Evolutionary conservation across 1,140 invertebrate genomes (phyloP), one percentile per base, ranked within the genome.

Genomic region (Philaenus spumarius): DNA sequence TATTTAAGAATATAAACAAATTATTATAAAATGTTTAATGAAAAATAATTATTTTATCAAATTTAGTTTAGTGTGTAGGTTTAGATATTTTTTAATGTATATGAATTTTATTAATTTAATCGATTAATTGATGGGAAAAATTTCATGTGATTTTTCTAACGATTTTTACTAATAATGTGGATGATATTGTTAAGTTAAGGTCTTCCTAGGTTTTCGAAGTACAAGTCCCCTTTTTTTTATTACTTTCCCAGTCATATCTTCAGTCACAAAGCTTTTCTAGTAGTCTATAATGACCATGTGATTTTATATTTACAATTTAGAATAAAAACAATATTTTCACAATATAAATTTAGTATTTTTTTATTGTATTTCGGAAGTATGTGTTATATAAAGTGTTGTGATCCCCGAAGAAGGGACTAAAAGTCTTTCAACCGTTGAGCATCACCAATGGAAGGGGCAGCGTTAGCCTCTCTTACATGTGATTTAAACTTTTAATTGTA

Each of bases 11-110:
- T 58, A 58, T 58, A 50, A 50, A 50, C 34, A 58, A 51, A 47
- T 17, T 40, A 23, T 30, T 55, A 55, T 58, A 57, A 47, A 48
- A 45, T 30, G 22, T 57, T 39, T 48, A 30, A 35, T 40, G 34
- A 51, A 24, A 35, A 51, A 30, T 50, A 37, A 40, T 47, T 58
- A 58, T 58, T 58, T 58, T 58, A 58, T 58, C 56, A 48, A 58
- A 40, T 48, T 50, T 19, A 47, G 48, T 50, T 58, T 58, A 40
- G 42, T 30, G 50, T 50, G 47, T 58, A 58, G 56, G 35, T 2
- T 45, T 17, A 30, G 37, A 51, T 34, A 40, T 58, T 42, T 55
- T 42, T 55, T 55, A 40, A 47, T 51, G 45, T 47, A 58, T 23
- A 40, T 50, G 24, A 30, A 30, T 30, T 30, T 30, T 30, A 30